Evolutionary conservation across 2,113 vertebrate genomes (phyloP).

Genomic region (Fulica atra): DNA sequence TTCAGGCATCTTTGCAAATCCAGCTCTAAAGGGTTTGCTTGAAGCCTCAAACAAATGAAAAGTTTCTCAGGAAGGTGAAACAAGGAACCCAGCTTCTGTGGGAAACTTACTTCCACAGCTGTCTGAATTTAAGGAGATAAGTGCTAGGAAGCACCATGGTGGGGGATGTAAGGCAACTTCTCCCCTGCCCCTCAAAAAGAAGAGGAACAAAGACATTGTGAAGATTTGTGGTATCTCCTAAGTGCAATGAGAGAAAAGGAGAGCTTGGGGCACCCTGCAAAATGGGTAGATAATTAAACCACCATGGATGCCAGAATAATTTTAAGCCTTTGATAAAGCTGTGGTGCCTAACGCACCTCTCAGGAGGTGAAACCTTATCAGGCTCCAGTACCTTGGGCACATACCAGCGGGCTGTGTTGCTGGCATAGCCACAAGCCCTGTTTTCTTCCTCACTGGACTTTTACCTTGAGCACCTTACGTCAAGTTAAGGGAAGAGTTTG

Average conservation of each 20-base stretch:
- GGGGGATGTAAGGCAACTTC: background rate
- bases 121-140: background rate
- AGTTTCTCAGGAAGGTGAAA: background rate
- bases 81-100: background rate
- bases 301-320: background rate
- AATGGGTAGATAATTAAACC: background rate
- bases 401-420: background rate
- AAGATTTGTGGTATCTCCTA: background rate
- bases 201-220: background rate
- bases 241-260: background rate
- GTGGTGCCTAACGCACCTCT: background rate
- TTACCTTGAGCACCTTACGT: background rate
- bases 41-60: background rate
- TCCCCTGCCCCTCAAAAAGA: background rate
- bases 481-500: background rate
- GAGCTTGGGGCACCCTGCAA: background rate
- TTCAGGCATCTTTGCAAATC: background rate
- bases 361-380: background rate
- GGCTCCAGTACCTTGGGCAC: rapidly evolving
- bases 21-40: background rate
- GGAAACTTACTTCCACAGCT: background rate
- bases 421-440: background rate
- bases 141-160: background rate
- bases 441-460: background rate
- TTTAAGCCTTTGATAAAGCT: background rate